These are phyloP conservation scores for fruit fly (Drosophila melanogaster) DNA, from an alignment of 1,140 invertebrate species.

Conservation along the genomic window Release_6_plus_ISO1_MT NC_004354.4:3177001-3177500, in stretches of 20 bases:
- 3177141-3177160: conserved; percentile 10
- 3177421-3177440: not conserved
- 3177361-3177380: conserved; percentile 56
- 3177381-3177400: conserved; percentile 14
- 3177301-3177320: conserved; percentile 47
- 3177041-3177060: not conserved
- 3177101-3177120: conserved; percentile 29
- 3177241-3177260: conserved; percentile 38
- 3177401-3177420: not conserved
- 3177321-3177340: conserved; percentile 23
- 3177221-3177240: conserved; percentile 6
- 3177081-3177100: not conserved
- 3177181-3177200: conserved; percentile 6
- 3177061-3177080: not conserved
- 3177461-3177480: not conserved
- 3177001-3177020: not conserved
- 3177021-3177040: not conserved
- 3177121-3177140: not conserved
- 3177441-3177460: not conserved
- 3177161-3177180: conserved; percentile 3
- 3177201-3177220: conserved; percentile 11
- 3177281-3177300: conserved; percentile 49
- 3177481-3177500: not conserved
- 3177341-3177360: conserved; percentile 33
- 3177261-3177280: conserved; percentile 59